Conservation (phyloP, 2,113 vertebrate species). For the Bettongia penicillata region DNA sequence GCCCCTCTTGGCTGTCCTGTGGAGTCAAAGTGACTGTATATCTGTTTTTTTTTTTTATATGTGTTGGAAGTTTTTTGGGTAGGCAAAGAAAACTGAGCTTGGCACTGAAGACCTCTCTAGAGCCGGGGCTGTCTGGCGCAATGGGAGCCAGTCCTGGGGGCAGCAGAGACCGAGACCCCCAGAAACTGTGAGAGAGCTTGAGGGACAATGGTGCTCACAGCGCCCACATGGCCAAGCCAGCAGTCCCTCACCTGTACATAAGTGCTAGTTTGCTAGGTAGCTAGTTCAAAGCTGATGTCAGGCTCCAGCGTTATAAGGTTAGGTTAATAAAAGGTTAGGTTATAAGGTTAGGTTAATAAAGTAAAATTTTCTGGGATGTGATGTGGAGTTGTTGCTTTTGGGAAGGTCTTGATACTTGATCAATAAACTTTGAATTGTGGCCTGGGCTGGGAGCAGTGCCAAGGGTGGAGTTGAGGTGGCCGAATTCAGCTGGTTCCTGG, state of each 20-base stretch:
- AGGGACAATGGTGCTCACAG: background rate
- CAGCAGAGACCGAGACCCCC: background rate
- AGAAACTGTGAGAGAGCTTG: background rate
- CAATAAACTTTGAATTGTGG: background rate
- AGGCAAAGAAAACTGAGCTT: too few relatives aligned
- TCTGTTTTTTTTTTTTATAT: too few relatives aligned
- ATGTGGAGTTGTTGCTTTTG: conserved; percentile 18
- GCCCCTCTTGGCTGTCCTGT: rapidly evolving
- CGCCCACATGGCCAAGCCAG: background rate
- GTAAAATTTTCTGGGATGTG: conserved; percentile 20
- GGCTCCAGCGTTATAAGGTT: conserved; percentile 5
- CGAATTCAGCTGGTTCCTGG: too few relatives aligned
- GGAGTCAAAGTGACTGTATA: too few relatives aligned
- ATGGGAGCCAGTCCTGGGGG: background rate
- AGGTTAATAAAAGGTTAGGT: conserved; percentile 70
- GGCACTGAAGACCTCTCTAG: too few relatives aligned
- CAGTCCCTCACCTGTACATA: conserved; percentile 59
- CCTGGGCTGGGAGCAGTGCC: background rate
- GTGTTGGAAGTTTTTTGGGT: too few relatives aligned
- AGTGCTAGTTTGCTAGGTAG: background rate
- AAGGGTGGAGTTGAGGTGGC: too few relatives aligned
- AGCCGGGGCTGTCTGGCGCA: too few relatives aligned
- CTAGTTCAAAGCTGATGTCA: conserved; percentile 27
- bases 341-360: too few relatives aligned
- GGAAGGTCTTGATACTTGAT: background rate